Evolutionary conservation across 1,140 invertebrate genomes (phyloP).

Genomic region (Diorhabda sublineata): DNA sequence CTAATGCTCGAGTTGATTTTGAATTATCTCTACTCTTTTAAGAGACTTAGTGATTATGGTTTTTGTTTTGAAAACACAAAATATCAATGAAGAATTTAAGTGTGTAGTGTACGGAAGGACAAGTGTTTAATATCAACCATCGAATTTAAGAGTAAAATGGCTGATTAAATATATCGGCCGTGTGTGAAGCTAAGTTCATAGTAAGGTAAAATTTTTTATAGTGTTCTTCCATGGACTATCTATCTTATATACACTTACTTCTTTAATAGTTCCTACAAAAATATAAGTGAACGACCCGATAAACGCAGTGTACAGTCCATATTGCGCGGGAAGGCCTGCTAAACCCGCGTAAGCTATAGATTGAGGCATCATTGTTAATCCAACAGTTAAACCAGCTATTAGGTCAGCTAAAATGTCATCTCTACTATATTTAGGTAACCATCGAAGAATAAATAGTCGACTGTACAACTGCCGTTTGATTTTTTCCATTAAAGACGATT

Average conservation of each 20-base stretch:
- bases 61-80: too few relatives aligned
- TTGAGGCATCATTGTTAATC: conserved; percentile 72
- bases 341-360: conserved; percentile 74
- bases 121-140: too few relatives aligned
- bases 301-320: conserved; percentile 89
- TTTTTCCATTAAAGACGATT: conserved; percentile 7
- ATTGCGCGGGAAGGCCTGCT: conserved; percentile 70
- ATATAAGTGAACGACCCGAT: conserved; percentile 83
- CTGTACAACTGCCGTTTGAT: conserved; percentile 21
- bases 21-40: too few relatives aligned
- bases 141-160: too few relatives aligned
- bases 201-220: too few relatives aligned
- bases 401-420: conserved; percentile 64
- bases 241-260: conserved; percentile 9
- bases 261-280: conserved; percentile 80
- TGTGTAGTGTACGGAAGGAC: too few relatives aligned
- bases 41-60: too few relatives aligned
- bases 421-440: conserved; percentile 63
- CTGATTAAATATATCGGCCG: too few relatives aligned
- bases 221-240: too few relatives aligned
- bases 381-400: conserved; percentile 84
- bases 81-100: too few relatives aligned
- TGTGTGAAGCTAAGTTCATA: too few relatives aligned
- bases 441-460: conserved; percentile 49
- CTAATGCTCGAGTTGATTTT: too few relatives aligned